Evolutionary conservation across 2,797 vertebrate species (phyloP), one percentile per base, ranked within the genome.

Genomic region (Enteromius treurensis): DNA sequence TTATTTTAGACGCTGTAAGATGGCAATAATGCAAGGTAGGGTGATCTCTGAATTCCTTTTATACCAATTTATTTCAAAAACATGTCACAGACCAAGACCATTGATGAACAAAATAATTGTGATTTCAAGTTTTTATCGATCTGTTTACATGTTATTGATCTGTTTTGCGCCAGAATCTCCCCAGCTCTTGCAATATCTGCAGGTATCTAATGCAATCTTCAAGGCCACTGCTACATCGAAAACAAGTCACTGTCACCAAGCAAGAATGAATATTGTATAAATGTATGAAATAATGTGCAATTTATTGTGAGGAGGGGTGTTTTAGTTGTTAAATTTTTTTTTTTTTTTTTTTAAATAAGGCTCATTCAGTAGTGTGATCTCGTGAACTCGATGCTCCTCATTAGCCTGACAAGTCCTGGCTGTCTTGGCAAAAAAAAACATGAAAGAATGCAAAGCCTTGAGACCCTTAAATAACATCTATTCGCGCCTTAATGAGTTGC

Each of bases 101-200:
- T n/a, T 34, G n/a, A 10, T 53, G 51, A 47, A 60, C n/a, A 34
- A 71, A 64, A 58, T 58, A 68, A 79, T 15, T 68, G 42, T 45
- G 65, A 13, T 65, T 47, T 68, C 5, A 40, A 32, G 47, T 82
- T 73, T 74, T 58, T 2, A 55, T 77, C 42, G 74, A 85, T 68
- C 67, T 78, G 45, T 81, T 23, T 55, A 47, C 29, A 77, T 40
- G 65, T 19, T 26, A 81, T 78, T 78, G 67, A 85, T 85, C 79
- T 29, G 71, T 76, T 77, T 80, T 55, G 34, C 60, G 53, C 32
- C 37, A 67, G 21, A 70, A 34, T 70, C n/a, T 70, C 68, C 55
- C 60, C 42, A 71, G 47, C 53, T 58, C 55, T 77, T 21, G 5
- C 34, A 26, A 7, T 75, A 47, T 75, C 69, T 70, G 49, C 62